These are phyloP conservation scores for Eutolmus rufibarbis DNA, from an alignment of 2,888 invertebrate genomes.

Conservation along the genomic window DNA sequence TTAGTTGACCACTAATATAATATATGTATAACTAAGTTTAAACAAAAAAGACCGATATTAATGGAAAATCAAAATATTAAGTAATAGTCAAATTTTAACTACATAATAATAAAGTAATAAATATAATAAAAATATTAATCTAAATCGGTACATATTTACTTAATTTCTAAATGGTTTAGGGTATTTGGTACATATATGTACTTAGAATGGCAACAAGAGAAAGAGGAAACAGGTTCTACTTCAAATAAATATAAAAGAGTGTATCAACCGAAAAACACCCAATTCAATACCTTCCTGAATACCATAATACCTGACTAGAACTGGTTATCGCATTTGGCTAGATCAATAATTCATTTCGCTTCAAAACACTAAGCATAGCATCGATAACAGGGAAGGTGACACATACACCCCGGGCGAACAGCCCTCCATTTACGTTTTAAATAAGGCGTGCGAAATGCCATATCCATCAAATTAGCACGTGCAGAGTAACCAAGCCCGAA, in stretches of 20 bases:
- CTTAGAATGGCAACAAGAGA: too few relatives aligned
- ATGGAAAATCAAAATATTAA: too few relatives aligned
- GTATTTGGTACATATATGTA: too few relatives aligned
- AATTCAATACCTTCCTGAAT: not conserved
- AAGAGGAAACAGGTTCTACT: too few relatives aligned
- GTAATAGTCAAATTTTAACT: too few relatives aligned
- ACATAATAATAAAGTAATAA: too few relatives aligned
- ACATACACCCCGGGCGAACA: not conserved
- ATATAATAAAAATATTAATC: too few relatives aligned
- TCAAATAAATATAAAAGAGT: not conserved
- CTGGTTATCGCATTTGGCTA: not conserved
- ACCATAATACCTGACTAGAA: not conserved
- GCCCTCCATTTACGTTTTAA: not conserved
- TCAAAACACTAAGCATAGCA: not conserved
- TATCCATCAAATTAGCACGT: not conserved
- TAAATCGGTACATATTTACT: too few relatives aligned
- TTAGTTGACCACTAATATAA: too few relatives aligned
- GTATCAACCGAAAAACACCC: not conserved
- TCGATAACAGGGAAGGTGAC: not conserved
- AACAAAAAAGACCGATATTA: too few relatives aligned
- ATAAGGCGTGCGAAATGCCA: not conserved
- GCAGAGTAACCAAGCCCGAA: not conserved
- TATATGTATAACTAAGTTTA: too few relatives aligned
- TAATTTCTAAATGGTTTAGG: too few relatives aligned
- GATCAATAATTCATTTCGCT: not conserved